Base-by-base conservation (phyloP, 1,140 invertebrate species). In the Ostrea denselamellosa region DNA sequence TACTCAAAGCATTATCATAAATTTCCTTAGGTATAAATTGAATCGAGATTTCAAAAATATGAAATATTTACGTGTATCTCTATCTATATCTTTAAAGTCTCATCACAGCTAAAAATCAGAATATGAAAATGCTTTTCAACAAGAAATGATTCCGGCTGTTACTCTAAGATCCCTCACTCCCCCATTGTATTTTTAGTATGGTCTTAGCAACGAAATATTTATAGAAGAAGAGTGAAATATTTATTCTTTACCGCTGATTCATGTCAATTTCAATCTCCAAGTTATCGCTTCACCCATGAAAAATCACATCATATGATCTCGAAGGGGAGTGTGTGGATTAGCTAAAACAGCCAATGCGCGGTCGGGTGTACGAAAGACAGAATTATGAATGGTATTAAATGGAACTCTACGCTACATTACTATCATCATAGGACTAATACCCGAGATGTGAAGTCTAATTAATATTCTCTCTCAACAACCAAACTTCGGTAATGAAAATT, bases 331-430 rank as follows among this genome's bases (percentile, higher is more conserved):
- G 68, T 77, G 68, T 77, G 5, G 68, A 77, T 77, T 17, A 2
- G 68, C 8, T 5, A 5, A 77, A 77, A 77, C 68, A 77, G 68
- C 68, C 68, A 77, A 77, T 77, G 25, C 68, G 68, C 68, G 68
- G 9, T 77, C 68, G 68, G 68, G 68, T 77, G 68, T 77, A 77
- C 68, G 68, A 34, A 25, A 25, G 68, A 77, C 25, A 77, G 68
- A 77, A 77, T 77, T 77, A 77, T 77, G 68, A 77, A 77, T 77
- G 68, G 68, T 77, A 77, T 77, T 77, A 77, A 77, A 77, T 77
- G 68, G 68, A 77, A 77, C 68, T 77, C 68, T 25, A 77, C 68
- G 68, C 68, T 77, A 28, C 28, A 28, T 17, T 77, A 77, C 68
- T 77, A 77, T 77, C 68, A 77, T 77, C 68, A 77, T 77, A 34